These are phyloP conservation scores for Andrena camellia DNA, from an alignment of 2,888 invertebrate genomes.

Conservation along the genomic window DNA sequence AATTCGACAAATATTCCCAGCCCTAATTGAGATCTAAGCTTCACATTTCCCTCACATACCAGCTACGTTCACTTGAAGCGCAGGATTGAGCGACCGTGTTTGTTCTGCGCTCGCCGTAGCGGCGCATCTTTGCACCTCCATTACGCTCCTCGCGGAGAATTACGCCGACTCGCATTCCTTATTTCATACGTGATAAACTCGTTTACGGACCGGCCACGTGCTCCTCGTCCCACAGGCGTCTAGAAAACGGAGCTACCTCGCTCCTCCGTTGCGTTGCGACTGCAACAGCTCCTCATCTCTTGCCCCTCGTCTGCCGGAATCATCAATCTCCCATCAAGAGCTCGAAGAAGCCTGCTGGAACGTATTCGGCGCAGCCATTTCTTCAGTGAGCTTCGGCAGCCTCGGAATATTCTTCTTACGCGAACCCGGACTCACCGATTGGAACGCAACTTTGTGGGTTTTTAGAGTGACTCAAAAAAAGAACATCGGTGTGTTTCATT, in stretches of 20 bases:
- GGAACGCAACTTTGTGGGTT: too few relatives aligned
- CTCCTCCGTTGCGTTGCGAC: neutral
- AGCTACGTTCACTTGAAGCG: neutral
- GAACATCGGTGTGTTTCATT: too few relatives aligned
- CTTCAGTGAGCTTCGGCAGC: neutral
- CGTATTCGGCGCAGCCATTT: neutral
- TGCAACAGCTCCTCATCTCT: constrained; percentile 9
- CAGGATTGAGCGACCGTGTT: neutral
- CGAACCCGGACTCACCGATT: too few relatives aligned
- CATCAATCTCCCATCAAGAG: constrained; percentile 21
- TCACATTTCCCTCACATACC: neutral
- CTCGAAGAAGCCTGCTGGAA: neutral
- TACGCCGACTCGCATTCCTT: constrained; percentile 28
- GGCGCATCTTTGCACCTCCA: neutral
- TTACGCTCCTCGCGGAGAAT: constrained; percentile 15
- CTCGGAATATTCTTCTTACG: neutral
- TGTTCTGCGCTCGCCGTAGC: neutral
- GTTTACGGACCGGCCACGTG: constrained; percentile 21
- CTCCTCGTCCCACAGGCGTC: constrained; percentile 1
- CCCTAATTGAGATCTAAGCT: neutral
- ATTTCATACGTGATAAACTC: constrained; percentile 41
- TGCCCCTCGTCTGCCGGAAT: neutral
- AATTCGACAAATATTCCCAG: too few relatives aligned
- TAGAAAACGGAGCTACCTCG: constrained; percentile 5
- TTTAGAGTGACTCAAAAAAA: too few relatives aligned